These are phyloP conservation scores for Oopsacas minuta DNA, from an alignment of 37 sponge, comb jelly and placozoan genomes.

Conservation along the genomic window DNA sequence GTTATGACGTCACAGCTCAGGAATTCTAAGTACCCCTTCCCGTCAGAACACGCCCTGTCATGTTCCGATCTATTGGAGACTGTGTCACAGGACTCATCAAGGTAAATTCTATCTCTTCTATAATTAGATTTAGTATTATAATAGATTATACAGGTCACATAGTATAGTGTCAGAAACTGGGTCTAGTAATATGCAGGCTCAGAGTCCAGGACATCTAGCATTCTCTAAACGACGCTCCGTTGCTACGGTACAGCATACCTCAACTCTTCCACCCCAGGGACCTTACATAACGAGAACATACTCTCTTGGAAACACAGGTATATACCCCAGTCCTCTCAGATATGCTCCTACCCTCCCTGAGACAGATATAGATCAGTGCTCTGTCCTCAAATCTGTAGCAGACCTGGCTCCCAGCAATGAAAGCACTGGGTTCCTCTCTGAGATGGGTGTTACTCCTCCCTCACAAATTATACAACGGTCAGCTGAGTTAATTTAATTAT, in stretches of 20 bases:
- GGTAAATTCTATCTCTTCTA: not conserved
- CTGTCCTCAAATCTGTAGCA: not conserved
- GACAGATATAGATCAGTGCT: not conserved
- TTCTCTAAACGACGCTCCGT: not conserved
- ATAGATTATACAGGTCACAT: not conserved
- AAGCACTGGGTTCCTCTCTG: not conserved
- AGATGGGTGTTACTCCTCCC: not conserved
- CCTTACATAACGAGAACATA: not conserved
- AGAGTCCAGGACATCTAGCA: not conserved
- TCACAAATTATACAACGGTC: not conserved
- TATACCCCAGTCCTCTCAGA: not conserved
- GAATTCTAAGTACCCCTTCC: not conserved
- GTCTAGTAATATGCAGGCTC: not conserved
- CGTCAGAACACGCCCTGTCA: not conserved
- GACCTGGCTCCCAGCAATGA: not conserved
- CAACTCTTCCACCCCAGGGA: not conserved
- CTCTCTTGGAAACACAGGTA: not conserved
- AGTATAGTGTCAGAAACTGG: not conserved
- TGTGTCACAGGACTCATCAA: not conserved
- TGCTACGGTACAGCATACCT: not conserved
- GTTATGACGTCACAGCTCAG: slow-evolving; percentile 9
- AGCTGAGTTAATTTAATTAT: not conserved
- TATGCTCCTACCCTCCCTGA: not conserved
- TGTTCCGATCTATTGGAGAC: not conserved
- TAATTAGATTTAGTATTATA: not conserved